Percentiles rank a stretch among this genome's conserved stretches.
phyloP scores from a whole-genome alignment of 2,797 vertebrate species.

The Ibycter americanus region DNA sequence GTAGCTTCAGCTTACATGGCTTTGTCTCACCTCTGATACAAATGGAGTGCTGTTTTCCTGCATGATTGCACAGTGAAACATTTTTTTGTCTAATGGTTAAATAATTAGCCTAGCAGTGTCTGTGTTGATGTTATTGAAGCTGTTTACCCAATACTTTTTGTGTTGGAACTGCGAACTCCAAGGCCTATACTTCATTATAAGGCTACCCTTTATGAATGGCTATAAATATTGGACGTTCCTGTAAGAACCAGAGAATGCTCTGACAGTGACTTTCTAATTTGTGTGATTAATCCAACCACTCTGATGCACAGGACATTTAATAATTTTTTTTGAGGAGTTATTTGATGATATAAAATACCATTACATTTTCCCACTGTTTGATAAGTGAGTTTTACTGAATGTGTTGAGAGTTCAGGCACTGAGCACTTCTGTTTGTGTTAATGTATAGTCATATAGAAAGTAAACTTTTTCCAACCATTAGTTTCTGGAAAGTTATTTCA shows the following conservation, averaged over 20 bases:
- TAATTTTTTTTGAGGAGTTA: neutral
- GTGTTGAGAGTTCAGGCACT: neutral
- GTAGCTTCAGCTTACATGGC: neutral
- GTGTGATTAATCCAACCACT: neutral
- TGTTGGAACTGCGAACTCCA: neutral
- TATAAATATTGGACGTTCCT: neutral
- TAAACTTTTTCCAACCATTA: neutral
- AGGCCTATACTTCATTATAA: neutral
- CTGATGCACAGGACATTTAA: neutral
- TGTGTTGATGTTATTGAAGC: neutral
- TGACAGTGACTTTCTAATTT: neutral
- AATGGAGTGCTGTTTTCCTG: neutral
- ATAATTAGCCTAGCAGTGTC: neutral
- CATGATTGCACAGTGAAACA: neutral
- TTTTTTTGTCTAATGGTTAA: neutral
- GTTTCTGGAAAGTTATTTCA: neutral
- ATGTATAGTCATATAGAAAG: neutral
- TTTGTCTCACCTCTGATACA: neutral
- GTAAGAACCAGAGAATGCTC: neutral
- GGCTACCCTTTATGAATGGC: neutral
- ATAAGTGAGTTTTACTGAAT: neutral
- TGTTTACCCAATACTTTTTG: neutral
- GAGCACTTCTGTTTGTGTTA: neutral
- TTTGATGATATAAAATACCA: neutral
- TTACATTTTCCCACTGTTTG: neutral